Evolutionary conservation across 2,113 vertebrate genomes (phyloP).

Genomic region (Zingel zingel): DNA sequence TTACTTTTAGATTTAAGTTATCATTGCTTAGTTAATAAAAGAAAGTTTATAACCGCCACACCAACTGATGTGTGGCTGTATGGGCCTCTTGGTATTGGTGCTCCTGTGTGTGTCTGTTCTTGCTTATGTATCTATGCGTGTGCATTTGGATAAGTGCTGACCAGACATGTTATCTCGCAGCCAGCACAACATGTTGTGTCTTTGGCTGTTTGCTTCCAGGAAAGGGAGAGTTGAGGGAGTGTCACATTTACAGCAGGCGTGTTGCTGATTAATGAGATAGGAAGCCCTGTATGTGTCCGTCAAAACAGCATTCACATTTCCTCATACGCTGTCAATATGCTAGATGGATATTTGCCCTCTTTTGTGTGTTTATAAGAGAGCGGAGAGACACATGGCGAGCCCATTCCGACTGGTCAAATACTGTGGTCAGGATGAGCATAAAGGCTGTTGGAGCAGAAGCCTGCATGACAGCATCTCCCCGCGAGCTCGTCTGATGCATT

Average conservation of each 20-base stretch:
- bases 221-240: slow-evolving; percentile 68
- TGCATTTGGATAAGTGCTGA: slow-evolving; percentile 22
- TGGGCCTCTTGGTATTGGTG: not conserved
- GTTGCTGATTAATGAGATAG: slow-evolving; percentile 54
- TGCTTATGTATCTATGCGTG: slow-evolving; percentile 42
- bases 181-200: slow-evolving; percentile 63
- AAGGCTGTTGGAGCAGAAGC: slow-evolving; percentile 67
- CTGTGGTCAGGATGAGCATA: slow-evolving; percentile 34
- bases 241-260: slow-evolving; percentile 64
- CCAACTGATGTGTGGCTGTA: not conserved
- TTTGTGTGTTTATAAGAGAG: slow-evolving; percentile 34
- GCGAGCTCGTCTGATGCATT: slow-evolving; percentile 70
- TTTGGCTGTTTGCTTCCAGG: slow-evolving; percentile 69
- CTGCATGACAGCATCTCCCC: slow-evolving; percentile 60
- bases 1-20: slow-evolving; percentile 24
- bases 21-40: not conserved
- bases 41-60: not conserved
- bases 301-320: slow-evolving; percentile 28
- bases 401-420: slow-evolving; percentile 38
- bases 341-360: slow-evolving; percentile 27
- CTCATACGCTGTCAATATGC: slow-evolving; percentile 30
- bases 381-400: not conserved
- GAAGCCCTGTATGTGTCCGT: slow-evolving; percentile 30
- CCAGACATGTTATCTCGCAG: slow-evolving; percentile 62
- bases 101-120: not conserved